These are phyloP conservation scores for Atherix ibis DNA, from an alignment of 2,888 invertebrate species.

Conservation along the genomic window DNA sequence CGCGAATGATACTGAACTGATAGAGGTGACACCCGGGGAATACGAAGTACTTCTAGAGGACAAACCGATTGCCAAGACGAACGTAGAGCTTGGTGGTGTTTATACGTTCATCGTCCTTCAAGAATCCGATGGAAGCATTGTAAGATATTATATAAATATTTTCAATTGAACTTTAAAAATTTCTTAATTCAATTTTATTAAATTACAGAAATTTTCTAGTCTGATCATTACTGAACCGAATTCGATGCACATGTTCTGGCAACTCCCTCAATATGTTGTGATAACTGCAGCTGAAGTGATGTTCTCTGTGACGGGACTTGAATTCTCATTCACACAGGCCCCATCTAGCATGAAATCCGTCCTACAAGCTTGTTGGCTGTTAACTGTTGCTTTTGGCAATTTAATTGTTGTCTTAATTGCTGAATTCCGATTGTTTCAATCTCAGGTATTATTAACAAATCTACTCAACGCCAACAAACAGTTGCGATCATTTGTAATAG, in stretches of 20 bases:
- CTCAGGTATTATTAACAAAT: conserved; percentile 19
- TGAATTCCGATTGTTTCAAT: conserved; percentile 22
- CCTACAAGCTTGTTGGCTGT: conserved; percentile 77
- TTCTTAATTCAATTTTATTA: too few species aligned
- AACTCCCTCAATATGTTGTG: conserved; percentile 82
- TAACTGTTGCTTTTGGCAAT: conserved; percentile 89
- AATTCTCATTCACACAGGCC: conserved; percentile 92
- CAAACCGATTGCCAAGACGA: conserved; percentile 23
- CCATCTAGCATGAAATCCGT: conserved; percentile 90
- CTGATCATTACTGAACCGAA: conserved; percentile 43
- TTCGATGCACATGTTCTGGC: conserved; percentile 56
- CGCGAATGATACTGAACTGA: conserved; percentile 7
- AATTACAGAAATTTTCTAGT: conserved; percentile 14
- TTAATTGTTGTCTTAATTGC: conserved; percentile 64
- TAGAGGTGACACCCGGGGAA: conserved; percentile 20
- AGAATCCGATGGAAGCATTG: conserved; percentile 25
- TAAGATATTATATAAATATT: conserved; percentile 22
- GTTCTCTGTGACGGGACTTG: conserved; percentile 89
- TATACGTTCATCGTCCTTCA: conserved; percentile 41
- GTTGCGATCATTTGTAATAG: too few species aligned
- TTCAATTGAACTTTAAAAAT: too few species aligned
- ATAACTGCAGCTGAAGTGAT: conserved; percentile 90
- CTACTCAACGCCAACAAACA: too few species aligned
- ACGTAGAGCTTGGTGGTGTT: conserved; percentile 45
- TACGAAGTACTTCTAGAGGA: conserved; percentile 32